Base-by-base conservation (phyloP, 2,888 invertebrate genomes). In the Hipparchia sbordonii region DNA sequence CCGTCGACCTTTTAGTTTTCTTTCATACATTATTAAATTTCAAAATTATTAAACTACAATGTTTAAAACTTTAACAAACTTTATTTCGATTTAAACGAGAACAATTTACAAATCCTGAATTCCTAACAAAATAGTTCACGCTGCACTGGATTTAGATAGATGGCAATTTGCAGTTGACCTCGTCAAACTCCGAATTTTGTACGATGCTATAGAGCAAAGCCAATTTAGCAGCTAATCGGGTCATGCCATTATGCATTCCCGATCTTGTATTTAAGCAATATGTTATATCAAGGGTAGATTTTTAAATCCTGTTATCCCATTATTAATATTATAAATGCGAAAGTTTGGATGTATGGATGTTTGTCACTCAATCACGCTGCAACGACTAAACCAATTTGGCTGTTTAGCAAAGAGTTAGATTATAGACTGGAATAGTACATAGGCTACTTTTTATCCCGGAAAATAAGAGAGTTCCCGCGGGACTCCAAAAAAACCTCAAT, bases 221-320 rank as follows among this genome's bases (percentile, higher is more conserved):
- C 65, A 72, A 72, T 76, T 74, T 70, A 56, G 60, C 12, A 62
- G 51, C 46, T 76, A 76, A 74, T 74, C 67, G 52, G 65, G 61
- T 71, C 70, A 75, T 71, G 71, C 67, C 65, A 72, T 77, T 71
- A 68, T 74, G 57, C 67, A 67, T 52, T 54, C 52, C 65, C 52
- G 54, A 8, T 10, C 9, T 54, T 66, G 13, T 4, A 10, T 52
- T 23, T 23, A 23, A 23, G 23, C 23, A 23, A 23, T 23, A 23
- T 23, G 23, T 23, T 23, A 23, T 23, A 23, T 23, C 23, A 23
- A 23, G 23, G 23, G 23, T 23, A 23, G 23, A 23, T 23, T 23
- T 23, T 23, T 23, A 23, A 23, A 23, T 23, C 23, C 23, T 23
- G 23, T 23, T 23, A 23, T 23, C 23, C 23, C 23, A 23, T 23